Conservation (phyloP, 2,113 vertebrate species). For the Austrofundulus limnaeus region DNA sequence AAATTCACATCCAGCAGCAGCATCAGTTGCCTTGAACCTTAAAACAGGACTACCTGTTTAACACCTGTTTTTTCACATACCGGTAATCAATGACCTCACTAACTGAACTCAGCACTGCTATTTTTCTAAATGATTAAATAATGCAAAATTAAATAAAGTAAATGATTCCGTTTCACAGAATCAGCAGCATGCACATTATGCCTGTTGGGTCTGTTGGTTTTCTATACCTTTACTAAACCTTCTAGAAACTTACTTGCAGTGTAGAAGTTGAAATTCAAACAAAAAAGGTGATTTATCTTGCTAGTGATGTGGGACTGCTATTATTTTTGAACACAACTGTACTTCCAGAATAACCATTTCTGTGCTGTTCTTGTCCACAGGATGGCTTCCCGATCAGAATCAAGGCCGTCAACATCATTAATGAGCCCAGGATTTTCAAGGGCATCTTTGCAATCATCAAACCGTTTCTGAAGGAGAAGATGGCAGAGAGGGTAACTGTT, state of each 20-base stretch:
- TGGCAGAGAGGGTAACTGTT: constrained; percentile 92
- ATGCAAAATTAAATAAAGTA: not conserved
- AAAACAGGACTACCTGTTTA: not conserved
- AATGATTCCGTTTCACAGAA: not conserved
- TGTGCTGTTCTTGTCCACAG: constrained; percentile 70
- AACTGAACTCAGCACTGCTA: not conserved
- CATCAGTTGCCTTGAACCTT: not conserved
- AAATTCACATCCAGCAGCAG: too few species aligned
- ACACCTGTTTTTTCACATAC: not conserved
- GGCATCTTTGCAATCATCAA: constrained; percentile 98
- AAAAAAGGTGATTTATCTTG: not conserved
- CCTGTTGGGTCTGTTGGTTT: not conserved
- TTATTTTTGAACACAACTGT: not conserved
- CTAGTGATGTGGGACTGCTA: not conserved
- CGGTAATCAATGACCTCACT: not conserved
- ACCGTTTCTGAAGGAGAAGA: constrained; percentile 98
- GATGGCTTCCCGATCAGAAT: constrained; percentile 98
- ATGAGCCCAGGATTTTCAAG: constrained; percentile 97
- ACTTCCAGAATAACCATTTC: too few species aligned
- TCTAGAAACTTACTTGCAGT: not conserved
- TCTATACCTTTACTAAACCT: not conserved
- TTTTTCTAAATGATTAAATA: not conserved
- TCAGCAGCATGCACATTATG: not conserved
- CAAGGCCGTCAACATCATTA: constrained; percentile 97
- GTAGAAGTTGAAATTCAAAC: not conserved